Evolutionary conservation across 2,113 vertebrate species (phyloP).

Genomic region (Electrona antarctica): DNA sequence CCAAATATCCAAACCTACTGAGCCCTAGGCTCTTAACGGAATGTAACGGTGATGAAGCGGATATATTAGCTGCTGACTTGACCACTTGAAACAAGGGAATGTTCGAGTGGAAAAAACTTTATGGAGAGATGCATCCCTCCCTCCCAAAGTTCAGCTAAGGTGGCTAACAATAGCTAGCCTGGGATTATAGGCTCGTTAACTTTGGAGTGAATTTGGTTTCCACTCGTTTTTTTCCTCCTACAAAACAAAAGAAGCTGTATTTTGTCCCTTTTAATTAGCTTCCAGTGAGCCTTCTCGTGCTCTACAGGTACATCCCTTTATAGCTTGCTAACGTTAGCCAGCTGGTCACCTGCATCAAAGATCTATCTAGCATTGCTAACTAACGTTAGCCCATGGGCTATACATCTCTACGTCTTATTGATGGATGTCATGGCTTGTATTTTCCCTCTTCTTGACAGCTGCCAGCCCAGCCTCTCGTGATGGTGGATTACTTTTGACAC

Average conservation of each 20-base stretch:
- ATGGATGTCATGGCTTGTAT: slow-evolving; percentile 1
- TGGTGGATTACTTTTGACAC: background rate
- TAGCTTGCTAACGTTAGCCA: slow-evolving; percentile 26
- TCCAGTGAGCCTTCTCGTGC: background rate
- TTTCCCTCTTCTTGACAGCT: background rate
- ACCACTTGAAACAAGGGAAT: slow-evolving; percentile 32
- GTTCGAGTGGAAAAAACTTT: slow-evolving; percentile 52
- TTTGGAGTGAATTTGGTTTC: background rate
- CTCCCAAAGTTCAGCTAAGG: slow-evolving; percentile 76
- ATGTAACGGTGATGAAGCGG: slow-evolving; percentile 10
- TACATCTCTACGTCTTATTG: background rate
- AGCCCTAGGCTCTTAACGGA: fast-evolving
- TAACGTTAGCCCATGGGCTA: background rate
- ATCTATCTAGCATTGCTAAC: background rate
- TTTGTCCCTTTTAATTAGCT: background rate
- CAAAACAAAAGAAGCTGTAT: background rate
- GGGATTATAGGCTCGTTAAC: background rate
- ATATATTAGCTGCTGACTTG: background rate
- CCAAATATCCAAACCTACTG: background rate
- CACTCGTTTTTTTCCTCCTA: background rate
- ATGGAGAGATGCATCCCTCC: slow-evolving; percentile 65
- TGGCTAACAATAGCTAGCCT: slow-evolving; percentile 70
- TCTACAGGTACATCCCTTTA: slow-evolving; percentile 11
- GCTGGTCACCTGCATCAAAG: background rate
- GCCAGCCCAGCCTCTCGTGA: background rate